These are phyloP conservation scores for Acronicta leporina DNA, from an alignment of 2,888 invertebrate species.

Conservation along the genomic window DNA sequence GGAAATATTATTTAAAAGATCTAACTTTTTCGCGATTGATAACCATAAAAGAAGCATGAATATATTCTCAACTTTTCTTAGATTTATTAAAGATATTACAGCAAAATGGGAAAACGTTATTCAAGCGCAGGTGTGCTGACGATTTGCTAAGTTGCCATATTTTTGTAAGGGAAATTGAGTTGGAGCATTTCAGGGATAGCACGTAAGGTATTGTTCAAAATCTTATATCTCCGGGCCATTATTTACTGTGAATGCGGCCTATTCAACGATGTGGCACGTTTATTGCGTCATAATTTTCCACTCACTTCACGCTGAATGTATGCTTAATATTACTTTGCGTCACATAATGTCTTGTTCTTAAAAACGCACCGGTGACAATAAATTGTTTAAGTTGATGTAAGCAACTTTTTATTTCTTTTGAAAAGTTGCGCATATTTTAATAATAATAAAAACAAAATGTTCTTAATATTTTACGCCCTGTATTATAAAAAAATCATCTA, in stretches of 20 bases:
- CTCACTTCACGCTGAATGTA: conserved; percentile 36
- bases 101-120: conserved; percentile 83
- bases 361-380: conserved; percentile 13
- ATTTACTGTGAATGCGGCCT: conserved; percentile 51
- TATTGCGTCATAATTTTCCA: conserved; percentile 56
- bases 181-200: conserved; percentile 51
- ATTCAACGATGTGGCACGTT: conserved; percentile 46
- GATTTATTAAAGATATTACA: conserved; percentile 86
- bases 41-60: conserved; percentile 74
- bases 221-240: conserved; percentile 54
- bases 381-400: conserved; percentile 1
- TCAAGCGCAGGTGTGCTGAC: conserved; percentile 87
- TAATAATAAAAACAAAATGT: background rate
- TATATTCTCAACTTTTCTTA: conserved; percentile 77
- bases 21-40: conserved; percentile 60
- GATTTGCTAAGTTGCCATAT: conserved; percentile 87
- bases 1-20: conserved; percentile 50
- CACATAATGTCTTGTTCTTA: conserved; percentile 21
- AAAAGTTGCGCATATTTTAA: background rate
- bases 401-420: conserved; percentile 1
- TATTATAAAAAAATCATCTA: no score
- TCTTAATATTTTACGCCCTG: no score
- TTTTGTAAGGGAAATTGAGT: conserved; percentile 82
- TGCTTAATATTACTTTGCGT: conserved; percentile 43
- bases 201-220: conserved; percentile 58